Evolutionary conservation across 2,113 vertebrate genomes (phyloP).

Genomic region (Monopterus albus): DNA sequence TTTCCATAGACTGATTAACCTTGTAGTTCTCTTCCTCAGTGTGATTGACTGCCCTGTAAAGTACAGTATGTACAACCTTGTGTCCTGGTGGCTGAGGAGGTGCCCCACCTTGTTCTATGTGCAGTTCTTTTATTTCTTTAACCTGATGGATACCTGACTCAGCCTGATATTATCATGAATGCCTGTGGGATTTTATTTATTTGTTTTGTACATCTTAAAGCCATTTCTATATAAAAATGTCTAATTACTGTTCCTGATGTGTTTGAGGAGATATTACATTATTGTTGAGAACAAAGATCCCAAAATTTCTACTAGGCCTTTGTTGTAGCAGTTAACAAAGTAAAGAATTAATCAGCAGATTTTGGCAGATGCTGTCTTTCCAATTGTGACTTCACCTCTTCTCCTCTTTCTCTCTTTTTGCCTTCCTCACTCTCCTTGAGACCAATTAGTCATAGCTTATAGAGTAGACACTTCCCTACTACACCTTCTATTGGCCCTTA

Average conservation of each 20-base stretch:
- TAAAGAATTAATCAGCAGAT: conserved; percentile 1
- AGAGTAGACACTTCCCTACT: conserved; percentile 17
- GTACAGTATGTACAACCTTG: conserved; percentile 13
- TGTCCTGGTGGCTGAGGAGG: background rate
- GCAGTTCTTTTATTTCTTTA: too few species aligned
- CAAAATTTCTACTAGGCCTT: background rate
- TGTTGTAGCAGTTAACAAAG: conserved; percentile 20
- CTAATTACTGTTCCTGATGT: conserved; percentile 11
- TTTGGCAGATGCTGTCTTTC: conserved; percentile 9
- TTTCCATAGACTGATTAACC: background rate
- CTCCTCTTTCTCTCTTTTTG: background rate
- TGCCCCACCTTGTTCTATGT: conserved; percentile 27
- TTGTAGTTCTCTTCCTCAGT: background rate
- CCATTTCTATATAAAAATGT: background rate
- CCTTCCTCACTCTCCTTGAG: conserved; percentile 47
- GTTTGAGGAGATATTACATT: conserved; percentile 11
- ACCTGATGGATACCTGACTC: too few species aligned
- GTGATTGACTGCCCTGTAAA: conserved; percentile 15
- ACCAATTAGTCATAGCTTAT: conserved; percentile 67
- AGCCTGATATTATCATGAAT: background rate
- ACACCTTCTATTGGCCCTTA: background rate
- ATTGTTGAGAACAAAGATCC: conserved; percentile 17
- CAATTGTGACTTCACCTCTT: background rate
- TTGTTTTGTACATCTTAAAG: background rate
- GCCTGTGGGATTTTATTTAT: background rate